phyloP scores from a whole-genome alignment of 1,140 invertebrate species.

The Drosophila tristis region DNA sequence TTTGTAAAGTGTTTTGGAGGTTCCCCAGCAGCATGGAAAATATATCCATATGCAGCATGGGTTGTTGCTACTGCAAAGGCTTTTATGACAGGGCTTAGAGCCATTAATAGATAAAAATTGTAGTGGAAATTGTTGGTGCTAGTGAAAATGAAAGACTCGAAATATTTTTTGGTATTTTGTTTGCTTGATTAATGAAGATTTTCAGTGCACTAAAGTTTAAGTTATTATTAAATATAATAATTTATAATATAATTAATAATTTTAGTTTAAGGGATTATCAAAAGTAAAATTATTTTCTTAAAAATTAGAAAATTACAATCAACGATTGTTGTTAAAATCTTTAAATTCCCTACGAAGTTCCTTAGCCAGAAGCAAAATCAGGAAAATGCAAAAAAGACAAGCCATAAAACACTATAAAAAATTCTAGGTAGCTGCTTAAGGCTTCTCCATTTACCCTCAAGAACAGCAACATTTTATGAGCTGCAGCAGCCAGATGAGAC shows the following conservation, averaged over 20 bases:
- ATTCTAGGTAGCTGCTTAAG: constrained; percentile 21
- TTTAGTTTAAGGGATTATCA: too few relatives aligned
- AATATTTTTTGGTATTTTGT: not conserved
- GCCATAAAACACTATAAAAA: constrained; percentile 31
- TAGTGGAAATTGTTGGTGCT: too few relatives aligned
- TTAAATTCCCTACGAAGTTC: too few relatives aligned
- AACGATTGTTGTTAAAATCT: too few relatives aligned
- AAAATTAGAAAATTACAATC: constrained; percentile 9
- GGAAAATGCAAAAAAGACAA: constrained; percentile 3
- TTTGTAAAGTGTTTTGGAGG: constrained; percentile 33
- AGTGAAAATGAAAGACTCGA: not conserved
- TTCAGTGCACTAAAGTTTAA: too few relatives aligned
- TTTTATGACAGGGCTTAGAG: constrained; percentile 12
- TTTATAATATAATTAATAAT: too few relatives aligned
- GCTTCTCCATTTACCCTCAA: constrained; percentile 5
- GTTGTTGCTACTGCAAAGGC: not conserved
- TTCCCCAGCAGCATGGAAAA: constrained; percentile 24
- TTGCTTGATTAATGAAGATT: not conserved
- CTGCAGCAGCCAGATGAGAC: constrained; percentile 38
- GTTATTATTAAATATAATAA: too few relatives aligned
- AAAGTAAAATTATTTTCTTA: not conserved
- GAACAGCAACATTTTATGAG: constrained; percentile 46
- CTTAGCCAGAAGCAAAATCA: too few relatives aligned
- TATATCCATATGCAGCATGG: constrained; percentile 13
- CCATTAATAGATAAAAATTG: not conserved